A percentile compares a stretch with the other conserved stretches of the same genome.
Conservation (phyloP, 2,113 vertebrate species). For the Ramphastos sulfuratus region DNA sequence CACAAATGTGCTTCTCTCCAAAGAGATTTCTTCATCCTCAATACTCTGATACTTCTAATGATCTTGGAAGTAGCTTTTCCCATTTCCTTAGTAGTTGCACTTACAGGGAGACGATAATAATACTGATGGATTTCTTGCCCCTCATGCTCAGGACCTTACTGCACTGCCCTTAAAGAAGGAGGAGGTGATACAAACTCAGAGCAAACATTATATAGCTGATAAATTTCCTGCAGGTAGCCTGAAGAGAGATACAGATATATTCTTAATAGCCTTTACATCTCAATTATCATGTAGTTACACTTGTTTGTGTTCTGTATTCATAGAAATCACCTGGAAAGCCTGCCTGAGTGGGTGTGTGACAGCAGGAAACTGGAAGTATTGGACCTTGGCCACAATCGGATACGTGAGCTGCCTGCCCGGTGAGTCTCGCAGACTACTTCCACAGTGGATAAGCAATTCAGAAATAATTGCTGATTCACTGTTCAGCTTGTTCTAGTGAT, state of each 20-base stretch:
- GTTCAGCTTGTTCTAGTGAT: slow-evolving; percentile 42
- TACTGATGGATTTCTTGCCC: neutral
- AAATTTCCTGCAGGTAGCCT: neutral
- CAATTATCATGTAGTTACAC: neutral
- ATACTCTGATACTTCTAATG: neutral
- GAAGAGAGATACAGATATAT: too few relatives aligned
- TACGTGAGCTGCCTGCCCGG: slow-evolving; percentile 89
- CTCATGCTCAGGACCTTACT: neutral
- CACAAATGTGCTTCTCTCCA: neutral
- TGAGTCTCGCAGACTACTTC: slow-evolving; percentile 73
- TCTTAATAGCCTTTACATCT: neutral
- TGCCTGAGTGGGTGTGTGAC: slow-evolving; percentile 95
- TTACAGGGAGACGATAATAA: neutral
- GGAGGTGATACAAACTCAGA: neutral
- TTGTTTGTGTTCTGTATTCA: slow-evolving; percentile 27
- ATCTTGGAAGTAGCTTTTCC: neutral
- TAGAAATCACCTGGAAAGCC: slow-evolving; percentile 89
- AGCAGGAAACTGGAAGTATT: slow-evolving; percentile 93
- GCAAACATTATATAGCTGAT: neutral
- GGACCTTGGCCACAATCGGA: slow-evolving; percentile 91
- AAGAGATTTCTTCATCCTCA: neutral
- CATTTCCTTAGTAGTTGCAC: neutral
- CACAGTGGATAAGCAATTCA: neutral
- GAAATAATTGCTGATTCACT: slow-evolving; percentile 50
- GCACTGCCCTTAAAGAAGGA: neutral